Evolutionary conservation across 2,888 invertebrate species (phyloP), one percentile per base, ranked within the genome.

Genomic region (Hecatera dysodea): DNA sequence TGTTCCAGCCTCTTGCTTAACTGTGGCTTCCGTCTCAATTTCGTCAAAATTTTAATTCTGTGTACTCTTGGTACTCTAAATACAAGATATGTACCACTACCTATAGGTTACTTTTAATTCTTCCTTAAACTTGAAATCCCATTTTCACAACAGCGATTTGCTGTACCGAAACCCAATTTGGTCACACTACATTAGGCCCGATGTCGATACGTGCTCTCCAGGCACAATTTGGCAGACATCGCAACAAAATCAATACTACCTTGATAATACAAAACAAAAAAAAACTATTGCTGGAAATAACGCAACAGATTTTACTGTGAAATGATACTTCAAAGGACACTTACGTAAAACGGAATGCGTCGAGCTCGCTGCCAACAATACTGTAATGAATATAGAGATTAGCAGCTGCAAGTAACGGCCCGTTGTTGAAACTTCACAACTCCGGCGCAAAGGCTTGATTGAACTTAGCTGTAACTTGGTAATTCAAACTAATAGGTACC

Each of bases 301-400:
- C 50, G 22, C 17, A 46, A 44, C 59, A 17, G 60, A 62, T 62
- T 74, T 48, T 53, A 61, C 44, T 19, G 53, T 62, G 61, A 63
- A 80, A 46, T 64, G 42, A 81, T 63, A 72, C 72, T 71, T 69
- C 78, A 83, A 83, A 83, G 53, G 69, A 66, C 60, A 65, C 57
- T 82, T 63, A 52, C 61, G 68, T 66, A 68, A 59, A 72, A 55
- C 63, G 68, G 67, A 83, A 83, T 77, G 70, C 63, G 65, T 68
- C 56, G 67, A 63, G 67, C 55, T 65, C 57, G 65, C 56, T 79
- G 79, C 81, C 79, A 81, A 82, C 78, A 81, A 73, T 79, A 81
- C 65, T 60, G 50, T 77, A 81, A 81, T 73, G 75, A 81, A 78
- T 73, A 73, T 65, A 65, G 80, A 80, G 60, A 74, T 81, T 83